Base-by-base conservation (phyloP, 64 coral and sea anemone genomes). In the Dendronephthya gigantea region DNA sequence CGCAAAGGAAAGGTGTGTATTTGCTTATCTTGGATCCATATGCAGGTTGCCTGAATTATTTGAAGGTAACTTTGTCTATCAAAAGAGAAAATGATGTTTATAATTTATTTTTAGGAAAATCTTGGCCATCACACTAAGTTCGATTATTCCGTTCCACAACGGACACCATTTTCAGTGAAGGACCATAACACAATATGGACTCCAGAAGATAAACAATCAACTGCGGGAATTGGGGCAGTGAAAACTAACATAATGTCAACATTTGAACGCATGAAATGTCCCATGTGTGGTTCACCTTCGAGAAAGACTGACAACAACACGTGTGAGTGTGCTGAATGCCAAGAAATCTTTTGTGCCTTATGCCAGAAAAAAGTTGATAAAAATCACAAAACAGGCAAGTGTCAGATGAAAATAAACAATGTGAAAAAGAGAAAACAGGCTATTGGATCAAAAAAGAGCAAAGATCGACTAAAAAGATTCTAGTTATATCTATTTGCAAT, bases 301-400 rank as follows among this genome's bases (percentile, higher is more conserved):
- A 79, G 72, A 29, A 79, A 79, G 32, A 34, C 36, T 79, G 72
- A 30, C 12, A 39, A 79, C 16, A 29, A 79, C 15, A 39, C 37
- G 72, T 79, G 72, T 39, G 72, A 79, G 28, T 79, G 72, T 79
- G 72, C 19, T 1, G 17, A 79, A 79, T 79, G 72, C 32, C 72
- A 79, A 79, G 72, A 29, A 36, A 79, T 35, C 1, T 79, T 79
- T 34, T 79, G 72, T 29, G 14, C 7, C 14, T 79, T 39, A 34
- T 79, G 72, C 32, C 72, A 35, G 17, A 9, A 34, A 5, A 34
- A 19, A 79, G 36, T 79, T 79, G 72, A 79, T 34, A 39, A 79
- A 79, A 34, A 79, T 79, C 72, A 79, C 72, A 79, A 79, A 34
- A 34, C 72, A 0, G 72, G 72, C 72, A 79, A 79, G 10, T 79